Base-by-base conservation (phyloP, 64 coral and sea anemone species). In the Montipora foliosa region DNA sequence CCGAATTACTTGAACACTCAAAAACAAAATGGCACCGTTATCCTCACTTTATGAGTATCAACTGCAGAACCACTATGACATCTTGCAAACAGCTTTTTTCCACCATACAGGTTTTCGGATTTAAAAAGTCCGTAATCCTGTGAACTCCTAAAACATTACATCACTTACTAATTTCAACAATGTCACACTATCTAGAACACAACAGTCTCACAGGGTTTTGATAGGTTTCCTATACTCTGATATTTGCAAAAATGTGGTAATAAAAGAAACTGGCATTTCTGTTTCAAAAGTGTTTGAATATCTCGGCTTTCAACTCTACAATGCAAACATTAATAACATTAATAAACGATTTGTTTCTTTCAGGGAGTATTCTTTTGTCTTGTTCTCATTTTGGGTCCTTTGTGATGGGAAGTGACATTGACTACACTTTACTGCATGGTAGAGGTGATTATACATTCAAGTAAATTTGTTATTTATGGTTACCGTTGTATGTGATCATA, bases 381-480 rank as follows among this genome's bases (percentile, higher is more conserved):
- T 99, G 98, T 44, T 87, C 92, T 52, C 95, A 94, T 79, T 99
- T 96, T 90, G 98, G 98, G 21, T 82, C 94, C 10, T 74, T 83
- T 24, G 87, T 91, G 29, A 47, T 87, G 21, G 98, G 98, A 13
- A 99, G 98, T 90, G 98, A 99, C 79, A 99, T 99, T 92, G 98
- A 99, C 79, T 90, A 91, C 64, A 99, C 88, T 3, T 53, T 99
- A 8, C 52, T 99, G n/a, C 94, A 92, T 73, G 98, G 98, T 19
- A 89, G 98, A 99, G 98, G 98, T 96, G 80, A 24, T 21, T 71
- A 2, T 22, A 21, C 19, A 21, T 24, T 22, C 4, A 24, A 71
- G 3, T 20, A 9, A 71, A 57, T 8, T 11, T 57, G 53, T 57
- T 8, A 11, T 8, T 57, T 8, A 57, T 57, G 53, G 53, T 8